phyloP scores from a whole-genome alignment of 2,113 vertebrate species.

The Greenwoodochromis staneri region DNA sequence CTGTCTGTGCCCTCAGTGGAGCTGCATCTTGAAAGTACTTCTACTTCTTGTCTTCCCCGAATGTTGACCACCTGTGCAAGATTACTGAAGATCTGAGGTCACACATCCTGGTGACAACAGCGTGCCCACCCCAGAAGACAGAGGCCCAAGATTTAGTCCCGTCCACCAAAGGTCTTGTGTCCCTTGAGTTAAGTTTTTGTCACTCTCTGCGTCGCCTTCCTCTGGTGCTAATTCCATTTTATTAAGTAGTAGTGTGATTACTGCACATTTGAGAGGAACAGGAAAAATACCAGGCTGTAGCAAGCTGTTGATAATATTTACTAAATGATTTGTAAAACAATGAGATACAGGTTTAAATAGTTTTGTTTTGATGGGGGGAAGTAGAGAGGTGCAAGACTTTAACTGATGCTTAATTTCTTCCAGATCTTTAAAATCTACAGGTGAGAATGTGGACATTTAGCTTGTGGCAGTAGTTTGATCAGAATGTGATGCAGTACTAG shows the following conservation, averaged over 20 bases:
- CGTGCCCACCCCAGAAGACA: not conserved
- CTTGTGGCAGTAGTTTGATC: not conserved
- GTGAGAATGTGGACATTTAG: too few relatives aligned
- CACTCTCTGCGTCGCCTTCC: not conserved
- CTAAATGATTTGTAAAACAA: fast-evolving
- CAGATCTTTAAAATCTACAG: not conserved
- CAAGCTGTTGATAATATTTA: too few relatives aligned
- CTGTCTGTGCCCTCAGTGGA: too few relatives aligned
- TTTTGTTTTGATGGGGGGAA: fast-evolving
- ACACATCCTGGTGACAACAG: fast-evolving
- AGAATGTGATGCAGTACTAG: not conserved
- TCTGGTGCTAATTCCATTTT: fast-evolving
- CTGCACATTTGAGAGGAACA: too few relatives aligned
- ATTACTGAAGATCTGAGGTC: not conserved
- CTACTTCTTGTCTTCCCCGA: fast-evolving
- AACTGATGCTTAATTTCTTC: not conserved
- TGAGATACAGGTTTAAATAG: too few relatives aligned
- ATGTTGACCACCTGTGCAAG: too few relatives aligned
- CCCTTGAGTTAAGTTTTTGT: not conserved
- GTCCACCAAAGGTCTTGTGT: fast-evolving
- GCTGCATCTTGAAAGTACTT: fast-evolving
- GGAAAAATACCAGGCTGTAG: fast-evolving
- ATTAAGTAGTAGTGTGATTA: not conserved
- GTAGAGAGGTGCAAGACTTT: fast-evolving
- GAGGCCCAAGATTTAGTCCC: fast-evolving